Conservation (phyloP, 2,797 vertebrate genomes). For the Pitangus sulphuratus region DNA sequence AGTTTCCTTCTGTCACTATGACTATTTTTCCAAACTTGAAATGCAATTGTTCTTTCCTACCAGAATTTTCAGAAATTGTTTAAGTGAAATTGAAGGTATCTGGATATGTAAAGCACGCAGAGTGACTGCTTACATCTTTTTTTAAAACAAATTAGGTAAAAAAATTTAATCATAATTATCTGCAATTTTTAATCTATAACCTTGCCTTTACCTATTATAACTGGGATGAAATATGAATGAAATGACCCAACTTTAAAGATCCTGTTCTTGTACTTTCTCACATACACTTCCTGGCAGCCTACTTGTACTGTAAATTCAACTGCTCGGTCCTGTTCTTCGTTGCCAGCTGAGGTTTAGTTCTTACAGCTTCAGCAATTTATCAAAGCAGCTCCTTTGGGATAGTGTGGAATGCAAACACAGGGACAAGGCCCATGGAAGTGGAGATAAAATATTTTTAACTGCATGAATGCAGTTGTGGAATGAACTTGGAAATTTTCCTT, state of each 20-base stretch:
- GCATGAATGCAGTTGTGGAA: neutral
- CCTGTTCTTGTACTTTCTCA: neutral
- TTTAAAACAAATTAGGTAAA: neutral
- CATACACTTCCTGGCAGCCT: neutral
- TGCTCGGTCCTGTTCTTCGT: neutral
- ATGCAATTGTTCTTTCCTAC: neutral
- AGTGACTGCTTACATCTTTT: neutral
- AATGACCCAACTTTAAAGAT: neutral
- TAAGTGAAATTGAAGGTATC: neutral
- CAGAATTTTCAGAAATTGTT: neutral
- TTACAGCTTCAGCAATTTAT: conserved; percentile 47
- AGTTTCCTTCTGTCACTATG: neutral
- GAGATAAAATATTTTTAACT: conserved; percentile 49
- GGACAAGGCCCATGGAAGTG: neutral
- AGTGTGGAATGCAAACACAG: neutral
- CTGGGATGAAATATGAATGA: neutral
- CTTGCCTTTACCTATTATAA: neutral
- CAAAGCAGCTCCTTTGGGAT: conserved; percentile 13
- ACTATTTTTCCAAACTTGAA: neutral
- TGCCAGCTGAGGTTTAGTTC: conserved; percentile 26
- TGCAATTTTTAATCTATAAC: neutral
- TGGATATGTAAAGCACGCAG: neutral
- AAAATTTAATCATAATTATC: neutral
- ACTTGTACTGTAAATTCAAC: neutral
- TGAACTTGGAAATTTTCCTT: conserved; percentile 14